Conservation (phyloP, 1,140 invertebrate species). For the Drosophila setifemur region DNA sequence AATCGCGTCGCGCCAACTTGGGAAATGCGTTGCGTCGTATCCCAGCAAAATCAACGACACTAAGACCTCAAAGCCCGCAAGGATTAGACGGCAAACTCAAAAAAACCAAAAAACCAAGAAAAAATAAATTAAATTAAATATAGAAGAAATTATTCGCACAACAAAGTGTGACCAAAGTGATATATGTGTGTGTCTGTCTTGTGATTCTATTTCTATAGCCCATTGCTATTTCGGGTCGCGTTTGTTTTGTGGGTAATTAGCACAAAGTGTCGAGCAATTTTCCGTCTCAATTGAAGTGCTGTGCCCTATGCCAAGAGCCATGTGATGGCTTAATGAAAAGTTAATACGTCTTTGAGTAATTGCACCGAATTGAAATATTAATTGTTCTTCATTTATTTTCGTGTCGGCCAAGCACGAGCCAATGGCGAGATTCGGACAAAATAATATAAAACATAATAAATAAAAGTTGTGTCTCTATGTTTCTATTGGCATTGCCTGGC, state of each 20-base stretch:
- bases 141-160: neutral
- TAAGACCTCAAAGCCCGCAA: constrained; percentile 34
- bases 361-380: constrained; percentile 71
- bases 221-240: constrained; percentile 21
- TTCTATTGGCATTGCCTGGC: constrained; percentile 67
- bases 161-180: constrained; percentile 49
- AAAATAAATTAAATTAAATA: no score
- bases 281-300: constrained; percentile 55
- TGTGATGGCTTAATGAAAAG: constrained; percentile 53
- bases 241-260: constrained; percentile 51
- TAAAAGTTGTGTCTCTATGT: constrained; percentile 68
- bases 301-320: constrained; percentile 61
- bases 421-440: constrained; percentile 11
- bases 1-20: constrained; percentile 76
- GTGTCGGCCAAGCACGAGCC: constrained; percentile 4
- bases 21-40: constrained; percentile 63
- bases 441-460: constrained; percentile 36
- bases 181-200: constrained; percentile 24
- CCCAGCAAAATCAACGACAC: constrained; percentile 22
- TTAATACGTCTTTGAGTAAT: constrained; percentile 73
- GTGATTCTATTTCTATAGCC: constrained; percentile 19
- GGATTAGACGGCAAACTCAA: constrained; percentile 35
- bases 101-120: constrained; percentile 1
- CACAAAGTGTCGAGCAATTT: constrained; percentile 64
- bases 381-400: constrained; percentile 70